phyloP scores from a whole-genome alignment of 35 echinoderm and acorn worm species.

The Amphiura filiformis region DNA sequence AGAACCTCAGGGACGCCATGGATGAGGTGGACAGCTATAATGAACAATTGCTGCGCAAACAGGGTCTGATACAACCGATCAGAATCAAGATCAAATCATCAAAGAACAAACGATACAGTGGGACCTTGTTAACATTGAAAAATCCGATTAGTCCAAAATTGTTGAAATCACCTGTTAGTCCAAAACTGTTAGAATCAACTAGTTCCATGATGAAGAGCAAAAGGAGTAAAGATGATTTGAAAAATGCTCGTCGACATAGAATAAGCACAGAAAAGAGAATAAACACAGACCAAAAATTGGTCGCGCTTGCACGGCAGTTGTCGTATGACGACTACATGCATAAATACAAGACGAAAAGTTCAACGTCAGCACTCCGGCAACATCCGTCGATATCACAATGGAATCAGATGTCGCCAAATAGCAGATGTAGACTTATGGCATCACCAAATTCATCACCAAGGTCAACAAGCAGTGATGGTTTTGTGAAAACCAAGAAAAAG shows the following conservation, averaged over 20 bases:
- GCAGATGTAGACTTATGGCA: background rate
- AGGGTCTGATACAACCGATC: conserved; percentile 17
- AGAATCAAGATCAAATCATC: background rate
- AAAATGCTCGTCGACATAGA: background rate
- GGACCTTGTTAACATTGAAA: background rate
- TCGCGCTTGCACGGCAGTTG: background rate
- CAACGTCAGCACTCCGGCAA: background rate
- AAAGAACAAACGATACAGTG: background rate
- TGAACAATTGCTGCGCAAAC: conserved; percentile 10
- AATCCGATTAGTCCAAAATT: background rate
- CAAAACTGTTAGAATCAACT: background rate
- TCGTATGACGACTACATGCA: background rate
- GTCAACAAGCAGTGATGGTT: background rate
- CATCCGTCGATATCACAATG: background rate
- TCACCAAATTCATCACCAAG: background rate
- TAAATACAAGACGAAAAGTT: background rate
- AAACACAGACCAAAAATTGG: background rate
- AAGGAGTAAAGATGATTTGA: background rate
- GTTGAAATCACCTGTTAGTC: background rate
- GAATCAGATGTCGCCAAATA: background rate
- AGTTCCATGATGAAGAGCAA: background rate
- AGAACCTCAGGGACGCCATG: conserved; percentile 75
- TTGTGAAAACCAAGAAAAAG: background rate
- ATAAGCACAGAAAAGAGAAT: background rate
- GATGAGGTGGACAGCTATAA: conserved; percentile 78